Conservation (phyloP, 2,888 invertebrate genomes). For the Xiphydria camelus region DNA sequence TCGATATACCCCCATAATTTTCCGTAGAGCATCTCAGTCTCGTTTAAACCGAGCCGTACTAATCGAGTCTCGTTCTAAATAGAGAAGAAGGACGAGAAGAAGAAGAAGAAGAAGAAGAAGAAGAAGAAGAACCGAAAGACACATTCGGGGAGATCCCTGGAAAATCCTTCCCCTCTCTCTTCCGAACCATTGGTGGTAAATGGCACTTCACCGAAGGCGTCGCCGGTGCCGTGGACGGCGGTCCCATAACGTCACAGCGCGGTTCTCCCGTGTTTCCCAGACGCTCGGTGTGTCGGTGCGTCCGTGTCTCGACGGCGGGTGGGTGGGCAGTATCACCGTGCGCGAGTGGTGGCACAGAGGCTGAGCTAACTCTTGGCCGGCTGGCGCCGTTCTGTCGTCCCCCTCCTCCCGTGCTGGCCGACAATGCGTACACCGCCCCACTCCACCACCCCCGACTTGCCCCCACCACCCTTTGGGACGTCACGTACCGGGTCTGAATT, state of each 20-base stretch:
- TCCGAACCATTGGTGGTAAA: conserved; percentile 2
- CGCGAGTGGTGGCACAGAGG: conserved; percentile 24
- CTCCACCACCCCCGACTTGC: conserved; percentile 1
- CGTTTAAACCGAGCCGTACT: too few relatives aligned
- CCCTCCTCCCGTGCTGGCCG: conserved; percentile 36
- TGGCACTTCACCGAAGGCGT: background rate
- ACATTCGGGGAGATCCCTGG: background rate
- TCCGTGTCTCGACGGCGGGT: too few relatives aligned
- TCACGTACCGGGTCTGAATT: background rate
- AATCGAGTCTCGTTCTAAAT: too few relatives aligned
- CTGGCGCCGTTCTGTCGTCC: conserved; percentile 50
- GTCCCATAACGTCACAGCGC: background rate
- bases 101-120: too few relatives aligned
- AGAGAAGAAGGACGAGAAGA: too few relatives aligned
- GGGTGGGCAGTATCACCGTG: conserved; percentile 12
- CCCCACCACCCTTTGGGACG: background rate
- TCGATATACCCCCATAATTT: too few relatives aligned
- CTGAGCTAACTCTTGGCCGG: conserved; percentile 37
- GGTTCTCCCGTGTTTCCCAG: background rate
- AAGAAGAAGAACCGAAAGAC: too few relatives aligned
- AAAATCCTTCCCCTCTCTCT: background rate
- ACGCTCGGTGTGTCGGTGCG: too few relatives aligned
- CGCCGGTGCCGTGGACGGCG: background rate
- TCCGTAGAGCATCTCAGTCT: too few relatives aligned
- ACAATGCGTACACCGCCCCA: conserved; percentile 37